Conservation (phyloP, 2,888 invertebrate species). For the Julus scanicus region DNA sequence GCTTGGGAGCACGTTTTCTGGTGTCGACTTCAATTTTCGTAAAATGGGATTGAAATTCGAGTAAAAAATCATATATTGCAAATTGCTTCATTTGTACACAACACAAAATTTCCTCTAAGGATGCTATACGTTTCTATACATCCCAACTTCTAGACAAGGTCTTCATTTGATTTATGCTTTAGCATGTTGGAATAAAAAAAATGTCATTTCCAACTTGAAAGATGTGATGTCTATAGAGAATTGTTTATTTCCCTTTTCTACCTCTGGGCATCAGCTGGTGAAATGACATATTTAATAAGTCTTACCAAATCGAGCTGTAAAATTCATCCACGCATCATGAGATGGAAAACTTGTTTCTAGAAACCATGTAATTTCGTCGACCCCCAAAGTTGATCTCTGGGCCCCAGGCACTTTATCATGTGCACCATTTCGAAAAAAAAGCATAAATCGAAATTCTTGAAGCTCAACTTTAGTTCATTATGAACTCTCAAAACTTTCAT, state of each 20-base stretch:
- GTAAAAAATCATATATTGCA: slow-evolving; percentile 9
- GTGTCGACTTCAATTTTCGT: neutral
- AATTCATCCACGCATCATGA: slow-evolving; percentile 1
- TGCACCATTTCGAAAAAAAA: neutral
- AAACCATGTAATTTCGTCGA: slow-evolving; percentile 21
- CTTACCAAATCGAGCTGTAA: neutral
- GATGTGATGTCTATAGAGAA: neutral
- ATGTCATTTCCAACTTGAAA: slow-evolving; percentile 4
- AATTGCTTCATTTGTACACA: neutral
- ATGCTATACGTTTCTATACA: neutral
- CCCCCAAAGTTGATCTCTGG: neutral
- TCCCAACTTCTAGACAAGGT: neutral
- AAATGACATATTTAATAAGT: slow-evolving; percentile 21
- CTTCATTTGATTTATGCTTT: slow-evolving; percentile 28
- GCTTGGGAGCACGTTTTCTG: neutral
- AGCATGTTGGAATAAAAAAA: neutral
- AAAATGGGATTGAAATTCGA: neutral
- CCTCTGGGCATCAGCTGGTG: slow-evolving; percentile 27
- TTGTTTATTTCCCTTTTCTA: neutral
- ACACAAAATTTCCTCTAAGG: neutral
- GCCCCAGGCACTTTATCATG: neutral
- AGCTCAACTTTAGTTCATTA: neutral
- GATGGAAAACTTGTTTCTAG: neutral
- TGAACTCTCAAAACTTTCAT: neutral
- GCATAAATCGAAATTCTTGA: neutral